Evolutionary conservation across 2,113 vertebrate genomes (phyloP).

Genomic region (Potamarius usumacintae): DNA sequence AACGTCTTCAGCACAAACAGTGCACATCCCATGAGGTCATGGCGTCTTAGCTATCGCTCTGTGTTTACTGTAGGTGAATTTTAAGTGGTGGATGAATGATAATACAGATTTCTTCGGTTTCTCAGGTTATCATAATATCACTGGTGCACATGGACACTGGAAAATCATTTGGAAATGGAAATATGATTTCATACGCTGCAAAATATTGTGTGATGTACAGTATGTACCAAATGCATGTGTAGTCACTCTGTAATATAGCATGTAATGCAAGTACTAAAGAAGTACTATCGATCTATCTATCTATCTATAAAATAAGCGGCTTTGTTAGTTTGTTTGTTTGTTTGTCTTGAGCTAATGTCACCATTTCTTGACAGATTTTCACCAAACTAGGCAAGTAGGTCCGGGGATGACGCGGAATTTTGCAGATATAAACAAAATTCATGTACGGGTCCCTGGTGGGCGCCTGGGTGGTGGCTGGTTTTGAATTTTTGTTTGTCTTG

Average conservation of each 20-base stretch:
- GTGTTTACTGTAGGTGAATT: constrained; percentile 37
- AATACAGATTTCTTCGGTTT: constrained; percentile 2
- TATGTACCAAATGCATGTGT: neutral
- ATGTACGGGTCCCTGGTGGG: too few species aligned
- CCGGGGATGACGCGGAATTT: too few species aligned
- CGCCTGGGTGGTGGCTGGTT: too few species aligned
- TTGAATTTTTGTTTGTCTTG: too few species aligned
- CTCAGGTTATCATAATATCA: constrained; percentile 19
- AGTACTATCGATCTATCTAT: neutral
- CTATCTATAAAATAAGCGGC: too few species aligned
- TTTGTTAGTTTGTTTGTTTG: too few species aligned
- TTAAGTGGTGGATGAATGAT: constrained; percentile 1
- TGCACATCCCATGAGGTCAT: constrained; percentile 26
- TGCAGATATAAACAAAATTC: too few species aligned
- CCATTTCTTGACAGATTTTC: too few species aligned
- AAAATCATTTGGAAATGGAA: neutral
- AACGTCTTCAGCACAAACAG: constrained; percentile 8
- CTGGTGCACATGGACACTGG: constrained; percentile 3
- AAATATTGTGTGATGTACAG: neutral
- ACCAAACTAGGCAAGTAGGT: too few species aligned
- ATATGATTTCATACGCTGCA: neutral
- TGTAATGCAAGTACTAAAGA: neutral
- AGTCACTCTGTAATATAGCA: neutral
- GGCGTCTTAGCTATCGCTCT: constrained; percentile 6
- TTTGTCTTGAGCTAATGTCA: too few species aligned